Base-by-base conservation (phyloP, 2,888 invertebrate genomes). In the Heliothis peltigera region DNA sequence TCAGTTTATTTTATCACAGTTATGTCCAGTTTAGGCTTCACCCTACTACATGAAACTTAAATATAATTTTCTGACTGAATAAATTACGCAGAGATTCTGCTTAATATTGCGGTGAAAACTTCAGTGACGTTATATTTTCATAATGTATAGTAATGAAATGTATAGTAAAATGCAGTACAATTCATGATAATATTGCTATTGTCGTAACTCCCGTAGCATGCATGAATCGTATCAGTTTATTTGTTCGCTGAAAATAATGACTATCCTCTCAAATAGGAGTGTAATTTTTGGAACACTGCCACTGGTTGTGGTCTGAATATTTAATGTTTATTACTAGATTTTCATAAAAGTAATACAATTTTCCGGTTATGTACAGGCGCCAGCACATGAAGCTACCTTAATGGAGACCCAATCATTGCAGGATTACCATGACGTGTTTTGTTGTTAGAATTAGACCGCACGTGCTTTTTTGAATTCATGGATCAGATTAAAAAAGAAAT, bases 231-330 rank as follows among this genome's bases (percentile, higher is more conserved):
- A 58, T 58, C 73, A 58, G 67, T 73, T 65, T 58, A 73, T 70
- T 65, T 66, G 58, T 69, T 66, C 53, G 19, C 48, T 58, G 58
- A 49, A 70, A 66, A 70, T 73, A 59, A 73, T 73, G 67, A 54
- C 48, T 46, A 43, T 66, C 44, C 74, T 49, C 67, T 66, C 15
- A 66, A 73, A 69, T 71, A 65, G 35, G 67, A 46, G 54, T 66
- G 49, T 67, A 58, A 59, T 73, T 73, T 68, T 73, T 73, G 69
- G 69, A 70, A 73, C 74, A 46, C 18, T 70, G 68, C 74, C 69
- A 70, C n/a, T 70, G 48, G 25, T 22, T 25, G 21, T 53, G 39
- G 59, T 73, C 18, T 73, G 44, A 28, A 66, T 65, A 72, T 73
- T 69, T 73, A 49, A 73, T 69, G 48, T 73, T 73, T 73, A 66